These are phyloP conservation scores for Ginglymostoma cirratum DNA, from an alignment of 2,113 vertebrate genomes.

Conservation along the genomic window DNA sequence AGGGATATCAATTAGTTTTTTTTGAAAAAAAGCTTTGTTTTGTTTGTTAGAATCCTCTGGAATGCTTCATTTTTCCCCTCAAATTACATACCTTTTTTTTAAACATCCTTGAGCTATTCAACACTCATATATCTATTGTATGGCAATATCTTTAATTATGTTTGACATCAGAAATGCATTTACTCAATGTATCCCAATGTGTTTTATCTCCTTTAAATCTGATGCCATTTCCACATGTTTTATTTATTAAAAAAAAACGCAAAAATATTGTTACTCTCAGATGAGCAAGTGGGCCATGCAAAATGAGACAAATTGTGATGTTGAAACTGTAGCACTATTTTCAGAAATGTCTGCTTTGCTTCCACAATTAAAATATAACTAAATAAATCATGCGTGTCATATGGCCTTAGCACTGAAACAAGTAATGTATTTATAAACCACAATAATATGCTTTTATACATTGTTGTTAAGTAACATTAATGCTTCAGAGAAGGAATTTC, in stretches of 20 bases:
- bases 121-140: not conserved
- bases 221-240: not conserved
- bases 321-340: not conserved
- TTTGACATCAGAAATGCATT: not conserved
- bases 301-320: not conserved
- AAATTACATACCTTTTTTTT: not conserved
- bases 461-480: not conserved
- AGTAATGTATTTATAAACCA: not conserved
- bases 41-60: not conserved
- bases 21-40: not conserved
- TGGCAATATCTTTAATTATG: not conserved
- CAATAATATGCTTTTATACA: not conserved
- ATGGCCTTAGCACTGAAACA: not conserved
- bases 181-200: not conserved
- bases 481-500: slow-evolving; percentile 2
- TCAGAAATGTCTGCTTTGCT: not conserved
- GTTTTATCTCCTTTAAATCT: not conserved
- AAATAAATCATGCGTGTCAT: not conserved
- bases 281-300: not conserved
- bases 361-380: not conserved
- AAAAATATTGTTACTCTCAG: not conserved
- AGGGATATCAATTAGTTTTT: not conserved
- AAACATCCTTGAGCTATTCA: not conserved
- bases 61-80: not conserved
- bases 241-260: not conserved